phyloP scores from a whole-genome alignment of 2,888 invertebrate genomes.

The Rhingia campestris region DNA sequence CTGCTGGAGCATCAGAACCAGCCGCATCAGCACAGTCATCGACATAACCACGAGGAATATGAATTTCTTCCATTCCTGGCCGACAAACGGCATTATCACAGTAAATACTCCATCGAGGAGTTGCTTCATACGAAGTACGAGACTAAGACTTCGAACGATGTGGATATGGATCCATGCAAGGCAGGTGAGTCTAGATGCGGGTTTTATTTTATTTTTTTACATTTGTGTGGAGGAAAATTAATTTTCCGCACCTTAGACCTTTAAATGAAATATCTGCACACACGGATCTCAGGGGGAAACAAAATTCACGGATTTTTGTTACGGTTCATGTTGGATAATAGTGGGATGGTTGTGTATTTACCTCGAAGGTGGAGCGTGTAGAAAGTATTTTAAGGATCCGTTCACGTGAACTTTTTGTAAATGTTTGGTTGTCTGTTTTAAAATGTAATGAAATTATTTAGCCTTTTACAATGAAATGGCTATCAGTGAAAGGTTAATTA shows the following conservation, averaged over 20 bases:
- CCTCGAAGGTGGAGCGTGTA: background rate
- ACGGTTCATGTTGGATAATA: constrained; percentile 14
- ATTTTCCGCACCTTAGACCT: constrained; percentile 33
- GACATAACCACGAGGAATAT: constrained; percentile 62
- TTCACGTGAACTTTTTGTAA: no score
- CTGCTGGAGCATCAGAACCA: constrained; percentile 54
- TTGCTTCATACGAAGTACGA: constrained; percentile 87
- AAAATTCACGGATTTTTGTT: constrained; percentile 11
- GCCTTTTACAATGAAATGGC: no score
- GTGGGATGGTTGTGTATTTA: no score
- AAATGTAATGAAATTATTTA: no score
- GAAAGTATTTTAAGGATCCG: background rate
- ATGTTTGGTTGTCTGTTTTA: no score
- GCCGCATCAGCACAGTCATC: constrained; percentile 73
- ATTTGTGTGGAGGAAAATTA: constrained; percentile 17
- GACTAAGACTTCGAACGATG: constrained; percentile 88
- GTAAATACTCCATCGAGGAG: constrained; percentile 87
- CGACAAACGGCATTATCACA: constrained; percentile 78
- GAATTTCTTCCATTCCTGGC: constrained; percentile 54
- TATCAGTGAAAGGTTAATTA: no score
- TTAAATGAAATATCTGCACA: constrained; percentile 34
- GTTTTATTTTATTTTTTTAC: constrained; percentile 46
- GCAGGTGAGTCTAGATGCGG: constrained; percentile 86
- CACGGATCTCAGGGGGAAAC: background rate
- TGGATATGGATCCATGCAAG: constrained; percentile 93